phyloP scores from a whole-genome alignment of 2,113 vertebrate species.

The Desmodus rotundus region DNA sequence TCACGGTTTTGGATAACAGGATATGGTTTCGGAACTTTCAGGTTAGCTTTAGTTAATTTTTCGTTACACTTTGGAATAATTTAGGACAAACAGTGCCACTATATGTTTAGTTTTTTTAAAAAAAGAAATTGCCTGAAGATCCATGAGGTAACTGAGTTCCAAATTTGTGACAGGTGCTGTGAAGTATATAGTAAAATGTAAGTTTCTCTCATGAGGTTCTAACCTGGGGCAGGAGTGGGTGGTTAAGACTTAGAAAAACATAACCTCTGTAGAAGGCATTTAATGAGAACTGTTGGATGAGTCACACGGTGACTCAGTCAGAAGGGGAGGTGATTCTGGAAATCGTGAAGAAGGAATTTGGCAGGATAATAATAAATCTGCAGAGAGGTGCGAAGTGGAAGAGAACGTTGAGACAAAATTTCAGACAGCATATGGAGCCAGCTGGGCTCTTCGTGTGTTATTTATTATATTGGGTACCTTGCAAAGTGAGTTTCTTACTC shows the following conservation, averaged over 20 bases:
- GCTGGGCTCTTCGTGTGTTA: neutral
- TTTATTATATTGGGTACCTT: neutral
- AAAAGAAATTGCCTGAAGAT: neutral
- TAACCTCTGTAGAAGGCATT: neutral
- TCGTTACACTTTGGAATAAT: neutral
- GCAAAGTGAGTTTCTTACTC: neutral
- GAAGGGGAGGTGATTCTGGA: neutral
- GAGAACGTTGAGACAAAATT: neutral
- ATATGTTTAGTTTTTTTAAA: neutral
- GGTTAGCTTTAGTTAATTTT: constrained; percentile 78
- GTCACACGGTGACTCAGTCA: neutral
- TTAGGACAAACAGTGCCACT: neutral
- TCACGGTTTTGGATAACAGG: constrained; percentile 91
- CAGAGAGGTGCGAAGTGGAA: neutral
- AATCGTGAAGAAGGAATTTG: constrained; percentile 1
- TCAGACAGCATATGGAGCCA: neutral
- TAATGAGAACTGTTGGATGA: neutral
- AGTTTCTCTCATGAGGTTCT: neutral
- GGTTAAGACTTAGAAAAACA: constrained; percentile 3
- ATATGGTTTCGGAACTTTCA: constrained; percentile 99
- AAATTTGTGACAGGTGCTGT: neutral
- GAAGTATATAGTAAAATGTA: neutral
- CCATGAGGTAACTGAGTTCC: neutral
- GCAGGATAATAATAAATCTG: neutral
- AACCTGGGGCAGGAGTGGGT: neutral